Evolutionary conservation across 2,113 vertebrate genomes (phyloP), one percentile per base, ranked within the genome.

Genomic region (Tautogolabrus adspersus): DNA sequence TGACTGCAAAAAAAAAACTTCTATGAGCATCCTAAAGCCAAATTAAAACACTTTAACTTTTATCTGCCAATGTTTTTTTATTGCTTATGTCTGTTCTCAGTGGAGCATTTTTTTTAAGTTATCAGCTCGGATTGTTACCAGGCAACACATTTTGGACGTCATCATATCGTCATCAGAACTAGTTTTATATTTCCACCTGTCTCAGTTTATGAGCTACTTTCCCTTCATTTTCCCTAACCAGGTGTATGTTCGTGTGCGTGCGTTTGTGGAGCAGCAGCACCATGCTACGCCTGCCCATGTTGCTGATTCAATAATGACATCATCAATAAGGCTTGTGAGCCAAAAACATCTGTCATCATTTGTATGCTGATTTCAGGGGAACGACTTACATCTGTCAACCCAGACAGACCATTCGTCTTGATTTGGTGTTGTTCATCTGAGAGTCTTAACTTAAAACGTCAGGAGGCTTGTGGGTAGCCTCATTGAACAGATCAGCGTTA

Each of bases 301-400:
- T 82, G 37, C 59, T 72, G 59, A 82, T 82, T 60, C 52, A 63
- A 81, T 68, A 75, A 75, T 66, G 49, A 61, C 73, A 67, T 89
- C 71, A 87, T 81, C 73, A 88, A 75, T 86, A 79, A 66, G 51
- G 55, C 56, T 72, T 49, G 34, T 44, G 3, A 42, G 30, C 62
- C 59, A 30, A 72, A 72, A 87, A 67, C 84, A 91, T 90, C 79
- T 69, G 47, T 91, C 84, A 85, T 84, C n/a, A n/a, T 92, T 88
- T 89, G 57, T 49, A 30, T 65, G 89, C 56, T 66, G 68, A 87
- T 72, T 77, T 66, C 65, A 62, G 65, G 64, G 69, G 83, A 85
- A 87, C 77, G 71, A 79, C 82, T 68, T 82, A 70, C 71, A 91
- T 91, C 86, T 82, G 79, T 89, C 86, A 89, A 38, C 65, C 22